Conservation (phyloP, 1,140 invertebrate genomes). For the Dinothrombium tinctorium region DNA sequence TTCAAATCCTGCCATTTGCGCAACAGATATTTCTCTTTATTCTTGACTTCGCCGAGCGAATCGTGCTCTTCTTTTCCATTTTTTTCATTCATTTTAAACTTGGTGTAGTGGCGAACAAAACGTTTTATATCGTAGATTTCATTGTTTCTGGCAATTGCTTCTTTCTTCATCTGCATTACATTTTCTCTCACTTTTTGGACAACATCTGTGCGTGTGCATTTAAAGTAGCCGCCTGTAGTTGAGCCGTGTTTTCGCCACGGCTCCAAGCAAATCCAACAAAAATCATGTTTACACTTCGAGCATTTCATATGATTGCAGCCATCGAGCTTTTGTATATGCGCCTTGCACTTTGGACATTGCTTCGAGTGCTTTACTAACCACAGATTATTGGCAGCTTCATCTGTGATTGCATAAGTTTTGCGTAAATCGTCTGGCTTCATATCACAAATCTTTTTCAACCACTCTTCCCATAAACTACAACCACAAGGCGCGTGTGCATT, state of each 20-base stretch:
- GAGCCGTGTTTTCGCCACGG: constrained; percentile 46
- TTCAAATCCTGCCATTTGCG: too few relatives aligned
- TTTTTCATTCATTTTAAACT: too few relatives aligned
- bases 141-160: constrained; percentile 29
- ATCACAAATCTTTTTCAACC: constrained; percentile 36
- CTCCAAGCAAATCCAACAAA: constrained; percentile 48
- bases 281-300: constrained; percentile 49
- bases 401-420: constrained; percentile 31
- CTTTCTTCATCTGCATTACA: constrained; percentile 24
- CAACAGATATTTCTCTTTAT: too few relatives aligned
- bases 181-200: constrained; percentile 35
- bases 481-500: constrained; percentile 42
- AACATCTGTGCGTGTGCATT: constrained; percentile 42
- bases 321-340: constrained; percentile 48
- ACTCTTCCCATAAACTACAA: constrained; percentile 38
- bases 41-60: too few relatives aligned
- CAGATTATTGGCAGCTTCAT: constrained; percentile 40
- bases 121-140: constrained; percentile 36
- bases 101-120: too few relatives aligned
- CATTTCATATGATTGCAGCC: constrained; percentile 54
- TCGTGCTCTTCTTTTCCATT: too few relatives aligned
- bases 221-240: constrained; percentile 43
- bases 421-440: constrained; percentile 36
- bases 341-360: constrained; percentile 42
- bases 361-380: constrained; percentile 49